phyloP scores from a whole-genome alignment of 1,140 invertebrate genomes.

The Nixonia krombeini region DNA sequence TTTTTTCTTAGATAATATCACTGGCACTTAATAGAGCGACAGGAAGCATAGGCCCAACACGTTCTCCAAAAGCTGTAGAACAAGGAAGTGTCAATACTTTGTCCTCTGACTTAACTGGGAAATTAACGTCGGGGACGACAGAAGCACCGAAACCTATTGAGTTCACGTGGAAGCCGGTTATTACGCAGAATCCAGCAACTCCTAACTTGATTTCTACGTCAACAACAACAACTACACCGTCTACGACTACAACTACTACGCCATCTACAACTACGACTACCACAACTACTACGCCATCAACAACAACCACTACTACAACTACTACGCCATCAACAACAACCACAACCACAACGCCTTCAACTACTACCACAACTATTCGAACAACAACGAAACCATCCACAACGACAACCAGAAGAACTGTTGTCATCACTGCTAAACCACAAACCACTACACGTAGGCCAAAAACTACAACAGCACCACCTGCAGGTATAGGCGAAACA shows the following conservation, averaged over 20 bases:
- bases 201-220: constrained; percentile 3
- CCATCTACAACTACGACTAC: constrained; percentile 21
- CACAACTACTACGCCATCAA: constrained; percentile 13
- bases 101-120: constrained; percentile 3
- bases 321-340: background rate
- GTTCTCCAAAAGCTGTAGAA: constrained; percentile 63
- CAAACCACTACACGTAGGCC: constrained; percentile 40
- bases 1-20: constrained; percentile 59
- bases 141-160: constrained; percentile 20
- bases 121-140: constrained; percentile 40
- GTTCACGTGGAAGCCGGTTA: constrained; percentile 42
- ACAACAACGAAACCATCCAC: constrained; percentile 16
- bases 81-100: constrained; percentile 51
- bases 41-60: constrained; percentile 54
- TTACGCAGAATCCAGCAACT: constrained; percentile 7
- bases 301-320: background rate
- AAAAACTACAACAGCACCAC: no score
- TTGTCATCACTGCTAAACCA: constrained; percentile 50
- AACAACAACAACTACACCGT: background rate
- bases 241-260: constrained; percentile 13
- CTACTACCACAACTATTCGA: constrained; percentile 3
- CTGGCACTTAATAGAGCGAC: constrained; percentile 52
- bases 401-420: constrained; percentile 33
- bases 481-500: constrained; percentile 55
- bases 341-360: background rate